Conservation (phyloP, 2,797 vertebrate genomes). For the Dallia pectoralis region DNA sequence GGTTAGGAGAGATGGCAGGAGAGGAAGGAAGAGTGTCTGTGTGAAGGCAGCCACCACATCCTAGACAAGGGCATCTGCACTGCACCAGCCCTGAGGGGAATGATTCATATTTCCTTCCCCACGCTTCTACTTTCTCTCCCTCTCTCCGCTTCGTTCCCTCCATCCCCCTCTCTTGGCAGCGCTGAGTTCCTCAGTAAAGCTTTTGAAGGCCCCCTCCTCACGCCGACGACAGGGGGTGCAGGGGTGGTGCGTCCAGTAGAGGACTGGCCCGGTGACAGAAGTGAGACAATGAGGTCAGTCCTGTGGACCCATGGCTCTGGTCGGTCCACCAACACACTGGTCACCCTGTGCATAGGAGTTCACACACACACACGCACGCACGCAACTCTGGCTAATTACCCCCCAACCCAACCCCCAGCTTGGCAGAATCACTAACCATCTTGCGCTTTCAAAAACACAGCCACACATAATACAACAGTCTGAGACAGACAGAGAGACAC, state of each 20-base stretch:
- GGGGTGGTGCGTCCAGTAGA: neutral
- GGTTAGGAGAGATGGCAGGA: too few species aligned
- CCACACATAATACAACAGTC: neutral
- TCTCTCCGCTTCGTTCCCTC: neutral
- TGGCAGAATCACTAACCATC: neutral
- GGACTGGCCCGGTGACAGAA: neutral
- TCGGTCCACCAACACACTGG: slow-evolving; percentile 28
- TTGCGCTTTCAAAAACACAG: neutral
- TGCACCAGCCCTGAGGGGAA: slow-evolving; percentile 34
- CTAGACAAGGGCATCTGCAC: slow-evolving; percentile 44
- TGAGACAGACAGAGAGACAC: neutral
- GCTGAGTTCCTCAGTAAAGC: slow-evolving; percentile 32
- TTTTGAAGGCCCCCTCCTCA: slow-evolving; percentile 22
- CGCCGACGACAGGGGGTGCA: slow-evolving; percentile 7
- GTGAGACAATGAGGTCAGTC: slow-evolving; percentile 31
- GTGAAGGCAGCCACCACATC: slow-evolving; percentile 12
- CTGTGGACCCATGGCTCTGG: slow-evolving; percentile 10
- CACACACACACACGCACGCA: neutral
- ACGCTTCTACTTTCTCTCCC: neutral
- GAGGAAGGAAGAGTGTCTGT: neutral
- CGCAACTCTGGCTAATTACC: slow-evolving; percentile 9
- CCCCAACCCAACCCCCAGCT: neutral
- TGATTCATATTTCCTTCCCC: neutral
- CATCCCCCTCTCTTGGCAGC: slow-evolving; percentile 4
- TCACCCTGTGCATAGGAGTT: neutral